phyloP scores from a whole-genome alignment of 2,888 invertebrate species.

The Xestia c-nigrum region DNA sequence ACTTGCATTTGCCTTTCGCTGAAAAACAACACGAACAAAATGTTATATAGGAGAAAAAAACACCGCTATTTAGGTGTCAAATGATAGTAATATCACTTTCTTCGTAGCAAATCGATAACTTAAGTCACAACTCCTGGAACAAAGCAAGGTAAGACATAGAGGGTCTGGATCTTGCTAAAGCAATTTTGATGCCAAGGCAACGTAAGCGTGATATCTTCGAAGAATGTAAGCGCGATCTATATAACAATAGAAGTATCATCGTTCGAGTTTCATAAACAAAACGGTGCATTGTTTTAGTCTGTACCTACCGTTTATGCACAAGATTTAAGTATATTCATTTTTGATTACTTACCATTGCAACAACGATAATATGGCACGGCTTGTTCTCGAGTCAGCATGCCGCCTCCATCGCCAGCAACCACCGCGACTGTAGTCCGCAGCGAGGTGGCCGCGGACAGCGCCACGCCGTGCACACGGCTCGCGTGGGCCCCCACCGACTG shows the following conservation, averaged over 20 bases:
- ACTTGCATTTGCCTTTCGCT: conserved; percentile 74
- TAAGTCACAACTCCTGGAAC: neutral
- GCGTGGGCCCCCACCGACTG: conserved; percentile 92
- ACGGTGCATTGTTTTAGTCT: neutral
- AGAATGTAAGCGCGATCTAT: neutral
- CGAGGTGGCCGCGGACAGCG: conserved; percentile 64
- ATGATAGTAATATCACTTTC: neutral
- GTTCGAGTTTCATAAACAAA: conserved; percentile 12
- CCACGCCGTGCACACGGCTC: conserved; percentile 75
- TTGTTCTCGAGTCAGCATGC: conserved; percentile 76
- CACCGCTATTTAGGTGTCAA: neutral
- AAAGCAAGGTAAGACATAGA: too few relatives aligned
- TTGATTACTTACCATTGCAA: conserved; percentile 63
- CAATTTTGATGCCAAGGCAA: neutral
- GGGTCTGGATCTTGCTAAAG: neutral
- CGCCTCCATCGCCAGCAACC: conserved; percentile 57
- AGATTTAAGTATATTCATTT: neutral
- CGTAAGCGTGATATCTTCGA: neutral
- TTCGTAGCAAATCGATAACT: neutral
- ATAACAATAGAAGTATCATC: neutral
- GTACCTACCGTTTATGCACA: neutral
- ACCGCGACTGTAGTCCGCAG: conserved; percentile 68
- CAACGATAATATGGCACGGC: conserved; percentile 82
- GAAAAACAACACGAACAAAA: conserved; percentile 36
- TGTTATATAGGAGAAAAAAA: neutral